Conservation (phyloP, 2,113 vertebrate species). For the Lepisosteus oculatus region DNA sequence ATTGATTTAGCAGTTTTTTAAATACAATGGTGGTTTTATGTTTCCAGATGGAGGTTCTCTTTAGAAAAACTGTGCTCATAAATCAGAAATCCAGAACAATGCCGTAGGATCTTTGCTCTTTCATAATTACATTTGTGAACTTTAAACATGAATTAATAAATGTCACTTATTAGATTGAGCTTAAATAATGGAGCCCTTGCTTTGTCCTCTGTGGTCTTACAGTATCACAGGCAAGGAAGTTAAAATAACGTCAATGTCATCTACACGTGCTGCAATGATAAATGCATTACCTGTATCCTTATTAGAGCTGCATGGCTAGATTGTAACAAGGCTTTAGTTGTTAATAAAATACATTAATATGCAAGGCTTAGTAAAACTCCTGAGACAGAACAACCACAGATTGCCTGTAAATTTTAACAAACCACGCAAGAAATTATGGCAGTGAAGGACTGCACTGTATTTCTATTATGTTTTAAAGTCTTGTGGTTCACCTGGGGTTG, state of each 20-base stretch:
- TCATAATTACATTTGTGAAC: conserved; percentile 30
- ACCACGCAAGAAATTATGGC: no score
- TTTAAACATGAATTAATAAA: conserved; percentile 30
- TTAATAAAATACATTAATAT: conserved; percentile 2
- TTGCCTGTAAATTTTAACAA: no score
- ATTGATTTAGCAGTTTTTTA: conserved; percentile 36
- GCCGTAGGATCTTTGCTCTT: conserved; percentile 18
- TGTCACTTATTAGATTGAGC: conserved; percentile 20
- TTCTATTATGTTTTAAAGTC: no score
- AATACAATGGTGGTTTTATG: conserved; percentile 31
- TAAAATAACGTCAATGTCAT: background rate
- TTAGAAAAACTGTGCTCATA: conserved; percentile 19
- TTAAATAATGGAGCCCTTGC: conserved; percentile 1
- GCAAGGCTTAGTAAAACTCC: conserved; percentile 5
- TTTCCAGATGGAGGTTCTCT: conserved; percentile 32
- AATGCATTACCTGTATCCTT: conserved; percentile 13
- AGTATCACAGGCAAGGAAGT: background rate
- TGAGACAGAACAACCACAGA: no score
- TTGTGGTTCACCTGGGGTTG: no score
- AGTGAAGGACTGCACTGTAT: no score
- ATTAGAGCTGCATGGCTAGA: conserved; percentile 1
- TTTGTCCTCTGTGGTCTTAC: background rate
- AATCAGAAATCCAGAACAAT: conserved; percentile 27
- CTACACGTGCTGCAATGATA: background rate
- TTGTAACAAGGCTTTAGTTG: conserved; percentile 2